These are phyloP conservation scores for Trilocha varians DNA, from an alignment of 2,888 invertebrate species.

Conservation along the genomic window DNA sequence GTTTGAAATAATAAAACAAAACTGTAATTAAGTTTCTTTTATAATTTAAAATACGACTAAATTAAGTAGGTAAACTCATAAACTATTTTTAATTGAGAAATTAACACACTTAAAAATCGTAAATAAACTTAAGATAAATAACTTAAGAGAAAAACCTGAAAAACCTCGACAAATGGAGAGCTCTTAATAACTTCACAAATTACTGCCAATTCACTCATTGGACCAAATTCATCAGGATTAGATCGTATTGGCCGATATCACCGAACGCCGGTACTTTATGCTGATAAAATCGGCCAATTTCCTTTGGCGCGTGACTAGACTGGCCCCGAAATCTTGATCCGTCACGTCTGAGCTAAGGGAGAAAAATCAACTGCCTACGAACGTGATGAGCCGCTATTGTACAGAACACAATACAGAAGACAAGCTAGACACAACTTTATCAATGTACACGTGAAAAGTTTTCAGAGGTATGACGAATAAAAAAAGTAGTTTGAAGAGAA, in stretches of 20 bases:
- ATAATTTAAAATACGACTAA: too few species aligned
- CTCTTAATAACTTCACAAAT: background rate
- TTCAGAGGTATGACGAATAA: too few species aligned
- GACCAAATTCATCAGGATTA: slow-evolving; percentile 4
- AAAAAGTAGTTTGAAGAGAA: too few species aligned
- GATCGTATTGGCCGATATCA: slow-evolving; percentile 5
- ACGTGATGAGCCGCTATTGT: background rate
- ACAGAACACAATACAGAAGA: too few species aligned
- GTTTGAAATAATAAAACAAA: too few species aligned
- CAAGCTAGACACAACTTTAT: too few species aligned
- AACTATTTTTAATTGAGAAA: too few species aligned
- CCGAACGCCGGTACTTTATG: slow-evolving; percentile 1
- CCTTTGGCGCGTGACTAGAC: slow-evolving; percentile 2
- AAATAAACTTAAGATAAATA: background rate
- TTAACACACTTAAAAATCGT: too few species aligned
- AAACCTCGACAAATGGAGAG: background rate
- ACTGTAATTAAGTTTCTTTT: too few species aligned
- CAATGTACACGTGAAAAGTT: too few species aligned
- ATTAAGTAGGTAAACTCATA: too few species aligned
- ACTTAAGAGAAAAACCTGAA: background rate
- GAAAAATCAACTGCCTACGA: background rate
- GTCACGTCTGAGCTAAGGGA: background rate
- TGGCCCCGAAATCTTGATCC: background rate
- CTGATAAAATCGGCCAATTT: slow-evolving; percentile 5
- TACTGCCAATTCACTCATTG: slow-evolving; percentile 6